Base-by-base conservation (phyloP, 2,113 vertebrate genomes). In the Crypturellus undulatus region DNA sequence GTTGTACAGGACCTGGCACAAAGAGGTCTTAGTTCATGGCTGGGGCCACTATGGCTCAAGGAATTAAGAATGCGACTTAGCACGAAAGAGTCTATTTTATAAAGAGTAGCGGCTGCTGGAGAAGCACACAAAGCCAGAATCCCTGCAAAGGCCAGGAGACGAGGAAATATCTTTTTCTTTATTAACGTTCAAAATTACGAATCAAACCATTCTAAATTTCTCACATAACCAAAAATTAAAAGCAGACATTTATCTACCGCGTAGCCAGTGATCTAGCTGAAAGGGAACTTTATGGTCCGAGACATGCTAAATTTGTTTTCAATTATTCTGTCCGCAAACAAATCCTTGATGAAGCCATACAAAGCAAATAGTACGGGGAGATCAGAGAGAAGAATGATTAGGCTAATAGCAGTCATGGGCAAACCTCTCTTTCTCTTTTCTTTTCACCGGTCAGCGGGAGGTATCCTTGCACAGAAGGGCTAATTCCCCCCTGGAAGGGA, bases 191-290 rank as follows among this genome's bases (percentile, higher is more conserved):
- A 97, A 96, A 97, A 98, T 98, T 97, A 97, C 95, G 95, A 97
- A 96, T 94, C 96, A 94, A 97, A 95, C 92, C 96, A 86, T 96
- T 89, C 94, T 95, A 83, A 79, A 96, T 97, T 96, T 98, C 97
- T 98, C 97, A 96, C 96, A 97, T 97, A 96, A 86, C 90, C 93
- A 97, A 96, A 97, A 98, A 98, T 98, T 93, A 97, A 91, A 98
- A 98, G 30, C 98, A 98, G 97, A 97, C 93, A 30, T 90, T 92
- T 93, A 94, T 97, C 97, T 96, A 97, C 97, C 87, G 2, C 97
- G 83, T 10, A 96, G 97, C 93, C 81, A 95, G 77, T 64, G 80
- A 72, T 68, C 5, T 58, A 96, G 62, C 96, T 92, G 75, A 83
- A 96, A 94, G 92, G 91, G 90, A 95, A 96, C 96, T 84, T 36